phyloP scores from a whole-genome alignment of 1,140 invertebrate genomes.

The Matsumurasca onukii region DNA sequence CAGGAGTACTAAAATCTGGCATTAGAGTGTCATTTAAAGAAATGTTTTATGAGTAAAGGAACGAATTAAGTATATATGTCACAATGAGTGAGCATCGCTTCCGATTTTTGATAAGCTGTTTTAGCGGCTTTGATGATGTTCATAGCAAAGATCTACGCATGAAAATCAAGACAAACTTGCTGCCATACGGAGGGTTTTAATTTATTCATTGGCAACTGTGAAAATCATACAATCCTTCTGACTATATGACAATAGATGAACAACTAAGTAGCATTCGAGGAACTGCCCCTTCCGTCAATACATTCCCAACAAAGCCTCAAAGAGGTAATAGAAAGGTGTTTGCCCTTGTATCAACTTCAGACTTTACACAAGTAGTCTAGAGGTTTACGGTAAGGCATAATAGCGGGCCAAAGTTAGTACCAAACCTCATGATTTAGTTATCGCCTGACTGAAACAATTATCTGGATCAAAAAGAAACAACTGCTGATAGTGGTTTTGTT shows the following conservation, averaged over 20 bases:
- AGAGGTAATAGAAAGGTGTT: constrained; percentile 43
- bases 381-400: constrained; percentile 44
- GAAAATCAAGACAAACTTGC: neutral
- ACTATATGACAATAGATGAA: neutral
- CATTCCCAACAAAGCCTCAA: neutral
- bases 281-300: neutral
- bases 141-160: neutral
- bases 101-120: neutral
- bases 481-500: neutral
- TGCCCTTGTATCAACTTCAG: constrained; percentile 37
- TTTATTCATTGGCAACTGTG: neutral
- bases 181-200: neutral
- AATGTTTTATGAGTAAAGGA: neutral
- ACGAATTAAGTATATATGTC: neutral
- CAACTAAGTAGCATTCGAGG: neutral
- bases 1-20: too few relatives aligned
- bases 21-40: neutral
- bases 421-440: too few relatives aligned
- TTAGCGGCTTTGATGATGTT: neutral
- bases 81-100: constrained; percentile 3
- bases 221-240: neutral
- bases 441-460: constrained; percentile 13
- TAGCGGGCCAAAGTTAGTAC: constrained; percentile 42
- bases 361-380: constrained; percentile 44
- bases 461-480: neutral